phyloP scores from a whole-genome alignment of 2,888 invertebrate species.

The Kuschelorhynchus macadamiae region DNA sequence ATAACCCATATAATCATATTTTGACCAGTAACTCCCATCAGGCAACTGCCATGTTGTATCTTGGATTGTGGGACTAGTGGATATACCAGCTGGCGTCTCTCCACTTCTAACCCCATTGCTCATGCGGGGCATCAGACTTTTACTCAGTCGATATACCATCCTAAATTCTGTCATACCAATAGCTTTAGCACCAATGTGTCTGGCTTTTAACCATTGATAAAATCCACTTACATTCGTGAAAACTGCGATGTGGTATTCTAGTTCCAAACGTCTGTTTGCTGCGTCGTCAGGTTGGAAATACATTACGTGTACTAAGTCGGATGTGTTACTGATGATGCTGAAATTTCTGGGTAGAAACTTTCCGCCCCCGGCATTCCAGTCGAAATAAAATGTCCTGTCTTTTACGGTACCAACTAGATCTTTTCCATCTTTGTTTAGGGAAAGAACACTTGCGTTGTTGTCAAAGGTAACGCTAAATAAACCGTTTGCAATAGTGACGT shows the following conservation, averaged over 20 bases:
- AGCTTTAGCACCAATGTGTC: constrained; percentile 5
- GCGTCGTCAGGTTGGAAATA: constrained; percentile 9
- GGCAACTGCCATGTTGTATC: constrained; percentile 27
- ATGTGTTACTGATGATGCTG: constrained; percentile 5
- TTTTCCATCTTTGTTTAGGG: constrained; percentile 17
- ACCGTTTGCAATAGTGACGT: constrained; percentile 15
- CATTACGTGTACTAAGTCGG: constrained; percentile 18
- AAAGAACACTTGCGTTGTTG: constrained; percentile 8
- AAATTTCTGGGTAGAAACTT: constrained; percentile 16
- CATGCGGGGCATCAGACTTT: constrained; percentile 1
- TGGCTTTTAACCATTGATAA: constrained; percentile 22
- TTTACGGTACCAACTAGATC: constrained; percentile 22
- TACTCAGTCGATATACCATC: constrained; percentile 16
- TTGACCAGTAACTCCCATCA: constrained; percentile 29
- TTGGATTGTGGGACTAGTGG: constrained; percentile 8
- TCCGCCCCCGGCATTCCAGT: constrained; percentile 27
- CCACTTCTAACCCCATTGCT: constrained; percentile 20
- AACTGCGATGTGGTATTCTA: constrained; percentile 23
- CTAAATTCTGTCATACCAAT: constrained; percentile 20
- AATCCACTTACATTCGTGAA: constrained; percentile 20
- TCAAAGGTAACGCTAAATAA: constrained; percentile 19
- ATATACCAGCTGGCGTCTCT: constrained; percentile 11
- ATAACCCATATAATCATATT: constrained; percentile 25
- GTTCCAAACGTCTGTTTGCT: constrained; percentile 7
- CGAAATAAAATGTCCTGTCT: constrained; percentile 23